Conservation (phyloP, 2,797 vertebrate genomes). For the Tiaroga cobitis region DNA sequence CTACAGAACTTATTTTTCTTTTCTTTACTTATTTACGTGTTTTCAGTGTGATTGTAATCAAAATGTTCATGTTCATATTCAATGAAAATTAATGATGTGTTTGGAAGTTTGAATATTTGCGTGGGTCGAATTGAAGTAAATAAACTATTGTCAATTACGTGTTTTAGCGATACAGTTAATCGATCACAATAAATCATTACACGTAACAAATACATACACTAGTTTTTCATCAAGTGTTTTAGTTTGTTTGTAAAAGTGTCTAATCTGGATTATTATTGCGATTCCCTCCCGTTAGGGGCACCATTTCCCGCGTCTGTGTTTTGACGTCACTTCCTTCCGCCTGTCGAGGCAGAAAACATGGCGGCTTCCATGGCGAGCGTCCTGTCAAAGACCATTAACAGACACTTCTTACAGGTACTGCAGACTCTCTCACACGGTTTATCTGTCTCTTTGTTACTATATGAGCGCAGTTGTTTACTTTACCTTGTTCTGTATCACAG, state of each 20-base stretch:
- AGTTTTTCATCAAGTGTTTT: background rate
- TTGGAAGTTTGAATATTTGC: too few species aligned
- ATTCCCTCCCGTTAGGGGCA: background rate
- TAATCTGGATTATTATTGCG: too few species aligned
- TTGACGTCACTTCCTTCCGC: background rate
- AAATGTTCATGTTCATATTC: background rate
- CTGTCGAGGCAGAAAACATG: slow-evolving; percentile 56
- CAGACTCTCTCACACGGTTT: background rate
- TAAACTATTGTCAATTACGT: background rate
- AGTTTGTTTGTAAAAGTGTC: too few species aligned
- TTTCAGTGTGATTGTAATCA: background rate
- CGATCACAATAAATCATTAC: background rate
- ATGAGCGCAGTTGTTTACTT: background rate
- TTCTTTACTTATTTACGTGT: background rate
- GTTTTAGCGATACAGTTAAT: background rate
- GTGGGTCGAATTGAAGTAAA: background rate
- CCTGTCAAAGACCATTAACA: slow-evolving; percentile 65
- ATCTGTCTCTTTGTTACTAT: background rate
- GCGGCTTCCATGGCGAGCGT: slow-evolving; percentile 67
- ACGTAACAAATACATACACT: background rate
- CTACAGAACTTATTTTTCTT: background rate
- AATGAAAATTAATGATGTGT: background rate
- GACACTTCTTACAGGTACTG: slow-evolving; percentile 67
- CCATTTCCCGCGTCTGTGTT: background rate
- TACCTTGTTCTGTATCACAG: background rate